phyloP scores from a whole-genome alignment of 2,113 vertebrate genomes.

The Cnemophilus loriae region DNA sequence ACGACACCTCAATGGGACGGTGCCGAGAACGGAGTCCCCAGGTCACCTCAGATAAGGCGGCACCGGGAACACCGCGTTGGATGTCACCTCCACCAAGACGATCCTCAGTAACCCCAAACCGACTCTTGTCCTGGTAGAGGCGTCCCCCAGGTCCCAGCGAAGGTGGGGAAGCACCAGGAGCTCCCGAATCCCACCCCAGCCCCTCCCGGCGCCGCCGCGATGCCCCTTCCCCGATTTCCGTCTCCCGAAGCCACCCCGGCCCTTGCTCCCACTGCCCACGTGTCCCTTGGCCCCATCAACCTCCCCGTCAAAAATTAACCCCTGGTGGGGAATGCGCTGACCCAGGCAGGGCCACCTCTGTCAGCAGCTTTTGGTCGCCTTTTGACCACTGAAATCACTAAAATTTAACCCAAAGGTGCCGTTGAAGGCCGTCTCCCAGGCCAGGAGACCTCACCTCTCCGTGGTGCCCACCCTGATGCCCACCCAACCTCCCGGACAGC shows the following conservation, averaged over 20 bases:
- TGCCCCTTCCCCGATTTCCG: background rate
- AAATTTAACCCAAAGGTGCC: background rate
- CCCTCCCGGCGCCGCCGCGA: fast-evolving
- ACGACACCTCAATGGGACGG: fast-evolving
- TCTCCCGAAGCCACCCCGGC: background rate
- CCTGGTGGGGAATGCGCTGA: background rate
- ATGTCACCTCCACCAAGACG: background rate
- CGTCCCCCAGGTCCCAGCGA: fast-evolving
- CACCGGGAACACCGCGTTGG: fast-evolving
- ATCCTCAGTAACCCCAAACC: background rate
- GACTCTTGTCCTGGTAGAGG: background rate
- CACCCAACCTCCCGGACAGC: background rate
- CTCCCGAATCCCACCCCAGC: fast-evolving
- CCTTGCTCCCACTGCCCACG: background rate
- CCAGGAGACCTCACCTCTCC: background rate
- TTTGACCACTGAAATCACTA: background rate
- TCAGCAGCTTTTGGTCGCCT: background rate
- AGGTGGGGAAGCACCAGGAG: background rate
- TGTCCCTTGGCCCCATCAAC: background rate
- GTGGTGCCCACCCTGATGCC: background rate
- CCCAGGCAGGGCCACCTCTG: background rate
- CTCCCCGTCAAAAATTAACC: conserved; percentile 31
- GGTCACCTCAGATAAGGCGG: background rate
- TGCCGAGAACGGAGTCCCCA: fast-evolving
- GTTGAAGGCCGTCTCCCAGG: background rate